Evolutionary conservation across 2,113 vertebrate genomes (phyloP).

Genomic region (Cyprinodon tularosa): DNA sequence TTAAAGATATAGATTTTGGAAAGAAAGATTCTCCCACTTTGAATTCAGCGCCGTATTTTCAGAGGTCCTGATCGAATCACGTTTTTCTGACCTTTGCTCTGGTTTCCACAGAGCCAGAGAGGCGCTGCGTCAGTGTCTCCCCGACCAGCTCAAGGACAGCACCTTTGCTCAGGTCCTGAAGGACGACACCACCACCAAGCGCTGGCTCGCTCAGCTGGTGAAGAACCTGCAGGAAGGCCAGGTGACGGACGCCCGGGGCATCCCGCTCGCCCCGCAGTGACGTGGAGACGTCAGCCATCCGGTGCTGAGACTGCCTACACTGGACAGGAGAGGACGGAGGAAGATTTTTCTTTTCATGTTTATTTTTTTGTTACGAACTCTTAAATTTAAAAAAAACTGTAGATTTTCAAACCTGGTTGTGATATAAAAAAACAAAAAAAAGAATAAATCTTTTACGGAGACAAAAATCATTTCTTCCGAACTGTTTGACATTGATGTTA

Average conservation of each 20-base stretch:
- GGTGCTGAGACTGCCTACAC: slow-evolving; percentile 44
- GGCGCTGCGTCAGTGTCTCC: slow-evolving; percentile 97
- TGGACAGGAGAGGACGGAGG: slow-evolving; percentile 22
- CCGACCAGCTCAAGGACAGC: slow-evolving; percentile 98
- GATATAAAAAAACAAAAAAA: background rate
- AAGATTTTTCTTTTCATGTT: slow-evolving; percentile 11
- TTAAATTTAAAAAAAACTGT: background rate
- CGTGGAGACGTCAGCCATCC: background rate
- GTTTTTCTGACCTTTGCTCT: background rate
- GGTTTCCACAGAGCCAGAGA: slow-evolving; percentile 90
- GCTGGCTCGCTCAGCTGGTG: slow-evolving; percentile 97
- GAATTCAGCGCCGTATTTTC: too few species aligned
- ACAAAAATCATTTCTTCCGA: background rate
- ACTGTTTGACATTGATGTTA: slow-evolving; percentile 1
- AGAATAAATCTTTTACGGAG: background rate
- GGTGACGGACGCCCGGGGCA: slow-evolving; percentile 94
- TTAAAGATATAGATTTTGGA: too few species aligned
- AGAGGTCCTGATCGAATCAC: background rate
- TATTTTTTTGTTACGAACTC: background rate
- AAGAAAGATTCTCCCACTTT: too few species aligned
- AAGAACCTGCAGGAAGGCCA: slow-evolving; percentile 99
- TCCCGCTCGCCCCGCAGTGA: slow-evolving; percentile 94
- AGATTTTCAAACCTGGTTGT: background rate
- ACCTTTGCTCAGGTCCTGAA: slow-evolving; percentile 98
- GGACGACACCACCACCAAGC: slow-evolving; percentile 98